Evolutionary conservation across 2,113 vertebrate genomes (phyloP).

Genomic region (Psettodes erumei): DNA sequence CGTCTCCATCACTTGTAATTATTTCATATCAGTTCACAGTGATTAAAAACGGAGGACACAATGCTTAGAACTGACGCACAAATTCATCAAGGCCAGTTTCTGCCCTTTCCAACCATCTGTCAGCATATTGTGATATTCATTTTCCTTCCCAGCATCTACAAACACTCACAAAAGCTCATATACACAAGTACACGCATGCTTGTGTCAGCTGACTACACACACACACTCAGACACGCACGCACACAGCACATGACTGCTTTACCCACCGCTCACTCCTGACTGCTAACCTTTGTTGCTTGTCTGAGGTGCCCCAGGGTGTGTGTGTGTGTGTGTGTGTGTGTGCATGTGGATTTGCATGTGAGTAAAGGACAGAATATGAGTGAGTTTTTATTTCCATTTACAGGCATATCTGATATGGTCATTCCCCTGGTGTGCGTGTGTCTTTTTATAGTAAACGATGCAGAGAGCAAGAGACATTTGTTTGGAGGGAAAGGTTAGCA

Average conservation of each 20-base stretch:
- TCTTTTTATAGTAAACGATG: slow-evolving; percentile 8
- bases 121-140: slow-evolving; percentile 51
- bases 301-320: slow-evolving; percentile 2
- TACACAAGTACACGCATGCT: not conserved
- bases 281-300: slow-evolving; percentile 48
- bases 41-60: slow-evolving; percentile 16
- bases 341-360: not conserved
- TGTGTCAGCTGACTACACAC: not conserved
- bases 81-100: slow-evolving; percentile 6
- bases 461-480: not conserved
- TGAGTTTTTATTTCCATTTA: not conserved
- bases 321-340: slow-evolving; percentile 19
- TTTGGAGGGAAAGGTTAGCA: slow-evolving; percentile 5
- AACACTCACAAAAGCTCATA: slow-evolving; percentile 15
- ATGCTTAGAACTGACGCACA: not conserved
- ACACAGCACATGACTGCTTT: slow-evolving; percentile 50
- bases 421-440: not conserved
- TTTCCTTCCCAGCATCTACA: slow-evolving; percentile 52
- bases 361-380: not conserved
- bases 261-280: slow-evolving; percentile 39
- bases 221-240: not conserved
- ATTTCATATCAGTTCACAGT: slow-evolving; percentile 20
- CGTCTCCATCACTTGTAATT: slow-evolving; percentile 16
- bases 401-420: not conserved
- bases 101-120: slow-evolving; percentile 60